phyloP scores from a whole-genome alignment of 2,888 invertebrate species.

The Nebria brevicollis region DNA sequence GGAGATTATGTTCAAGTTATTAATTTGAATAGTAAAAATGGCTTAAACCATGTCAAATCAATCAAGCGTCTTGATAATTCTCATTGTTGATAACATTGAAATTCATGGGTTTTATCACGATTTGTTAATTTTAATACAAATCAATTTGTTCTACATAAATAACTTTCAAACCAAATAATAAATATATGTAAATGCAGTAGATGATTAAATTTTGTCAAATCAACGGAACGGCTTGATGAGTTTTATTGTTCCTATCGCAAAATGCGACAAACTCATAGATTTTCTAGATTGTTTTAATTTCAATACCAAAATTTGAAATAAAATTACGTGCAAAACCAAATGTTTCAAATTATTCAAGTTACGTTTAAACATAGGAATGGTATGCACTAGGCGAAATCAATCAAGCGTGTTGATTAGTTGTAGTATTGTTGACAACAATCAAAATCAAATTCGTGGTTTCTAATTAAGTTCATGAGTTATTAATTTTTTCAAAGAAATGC shows the following conservation, averaged over 20 bases:
- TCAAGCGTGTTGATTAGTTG: neutral
- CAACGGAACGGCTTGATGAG: neutral
- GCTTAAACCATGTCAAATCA: neutral
- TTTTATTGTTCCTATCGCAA: neutral
- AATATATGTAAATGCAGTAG: neutral
- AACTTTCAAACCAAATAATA: neutral
- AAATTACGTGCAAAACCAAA: no score
- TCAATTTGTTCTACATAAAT: no score
- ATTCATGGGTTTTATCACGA: no score
- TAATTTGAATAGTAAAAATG: no score
- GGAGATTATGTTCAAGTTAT: no score
- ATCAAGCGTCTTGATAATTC: neutral
- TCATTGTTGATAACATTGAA: neutral
- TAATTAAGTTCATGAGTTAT: neutral
- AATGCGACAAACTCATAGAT: no score
- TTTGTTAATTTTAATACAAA: no score
- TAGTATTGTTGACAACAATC: neutral
- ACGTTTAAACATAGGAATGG: no score
- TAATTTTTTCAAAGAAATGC: neutral
- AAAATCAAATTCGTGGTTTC: neutral
- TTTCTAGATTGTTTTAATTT: no score
- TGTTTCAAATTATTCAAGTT: no score
- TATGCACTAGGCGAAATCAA: no score
- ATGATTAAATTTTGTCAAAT: neutral
- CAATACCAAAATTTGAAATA: no score